Base-by-base conservation (phyloP, 2,113 vertebrate species). In the Ochotona princeps region DNA sequence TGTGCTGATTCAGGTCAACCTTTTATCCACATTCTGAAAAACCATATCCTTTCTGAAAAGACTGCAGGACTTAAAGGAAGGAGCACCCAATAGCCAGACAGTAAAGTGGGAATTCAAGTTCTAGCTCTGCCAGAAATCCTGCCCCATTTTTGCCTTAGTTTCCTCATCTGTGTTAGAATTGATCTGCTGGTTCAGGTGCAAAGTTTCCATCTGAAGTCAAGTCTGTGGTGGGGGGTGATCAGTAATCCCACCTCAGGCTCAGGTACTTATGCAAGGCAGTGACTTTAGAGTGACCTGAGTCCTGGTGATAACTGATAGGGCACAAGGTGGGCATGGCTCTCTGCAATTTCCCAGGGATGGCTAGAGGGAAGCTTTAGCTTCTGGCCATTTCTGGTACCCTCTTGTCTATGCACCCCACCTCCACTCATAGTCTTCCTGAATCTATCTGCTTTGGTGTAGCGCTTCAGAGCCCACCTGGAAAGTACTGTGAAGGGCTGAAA, bases 211-310 rank as follows among this genome's bases (percentile, higher is more conserved):
- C 4, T 49, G 78, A 32, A 51, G 83, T 26, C 38, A 20, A 73
- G 47, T 30, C 60, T 28, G 65, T 2, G 18, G 51, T 7, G 21
- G 23, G 28, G 30, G 30, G 32, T 89, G 60, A 89, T 57, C 28
- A 57, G 57, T 21, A 75, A 72, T 78, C 25, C n/a, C 28, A 78
- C 7, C 1, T 3, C 14, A 35, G 70, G 30, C n/a, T 97, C 87
- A 92, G 75, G 79, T 96, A 97, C 96, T 97, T 95, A 97, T 6
- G 38, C 90, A 96, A 87, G 54, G 54, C 86, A 91, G 95, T 38
- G 0, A 30, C 93, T 91, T 74, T 60, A 93, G 95, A 96, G 21
- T 87, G 79, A 92, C 69, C 87, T 89, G 92, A 63, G 89, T 0
- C 61, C 70, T 74, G 84, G 87, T 51, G 30, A 63, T 23, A 96